Conservation (phyloP, 1,140 invertebrate genomes). For the Heliconius hewitsoni region DNA sequence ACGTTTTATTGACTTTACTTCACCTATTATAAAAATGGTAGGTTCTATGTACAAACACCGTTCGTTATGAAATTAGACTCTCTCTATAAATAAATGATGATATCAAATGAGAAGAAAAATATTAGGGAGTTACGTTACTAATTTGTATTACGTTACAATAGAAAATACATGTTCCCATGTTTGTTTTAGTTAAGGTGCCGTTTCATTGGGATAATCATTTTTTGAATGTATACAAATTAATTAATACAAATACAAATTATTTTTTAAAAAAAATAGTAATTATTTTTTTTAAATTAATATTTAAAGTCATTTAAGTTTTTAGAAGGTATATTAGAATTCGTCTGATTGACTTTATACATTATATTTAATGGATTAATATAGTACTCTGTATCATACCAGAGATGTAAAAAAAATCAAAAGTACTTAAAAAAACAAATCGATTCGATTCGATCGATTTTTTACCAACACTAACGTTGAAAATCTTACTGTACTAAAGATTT, state of each 20-base stretch:
- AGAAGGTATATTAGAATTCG: neutral
- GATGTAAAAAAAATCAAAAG: no score
- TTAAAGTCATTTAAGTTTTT: neutral
- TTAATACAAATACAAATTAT: no score
- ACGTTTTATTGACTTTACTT: neutral
- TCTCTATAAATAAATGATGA: neutral
- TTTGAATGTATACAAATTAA: neutral
- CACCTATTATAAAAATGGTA: neutral
- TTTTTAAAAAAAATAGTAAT: no score
- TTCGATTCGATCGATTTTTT: no score
- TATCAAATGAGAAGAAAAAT: constrained; percentile 3
- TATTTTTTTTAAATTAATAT: no score
- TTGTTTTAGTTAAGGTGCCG: constrained; percentile 7
- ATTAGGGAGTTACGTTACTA: constrained; percentile 13
- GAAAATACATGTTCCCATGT: constrained; percentile 12
- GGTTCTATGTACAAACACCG: neutral
- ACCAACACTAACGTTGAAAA: no score
- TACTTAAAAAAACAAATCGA: no score
- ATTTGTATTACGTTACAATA: constrained; percentile 24
- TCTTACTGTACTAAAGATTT: no score
- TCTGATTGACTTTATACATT: no score
- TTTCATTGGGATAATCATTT: neutral
- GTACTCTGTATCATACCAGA: no score
- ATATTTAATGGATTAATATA: no score
- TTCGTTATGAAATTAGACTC: neutral